Base-by-base conservation (phyloP, 2,888 invertebrate species). In the Physocephala rufipes region DNA sequence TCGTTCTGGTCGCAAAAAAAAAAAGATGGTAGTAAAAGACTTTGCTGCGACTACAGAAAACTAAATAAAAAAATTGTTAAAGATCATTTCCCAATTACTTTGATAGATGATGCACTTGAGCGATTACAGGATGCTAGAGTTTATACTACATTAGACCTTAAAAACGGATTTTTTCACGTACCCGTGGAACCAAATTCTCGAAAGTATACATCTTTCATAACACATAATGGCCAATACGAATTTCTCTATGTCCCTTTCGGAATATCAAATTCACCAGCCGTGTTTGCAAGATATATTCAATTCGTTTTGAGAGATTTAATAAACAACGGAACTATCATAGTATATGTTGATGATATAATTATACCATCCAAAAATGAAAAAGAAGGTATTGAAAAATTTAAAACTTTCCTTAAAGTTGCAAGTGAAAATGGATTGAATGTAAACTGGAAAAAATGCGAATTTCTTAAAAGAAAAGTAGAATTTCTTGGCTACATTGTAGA, bases 141-240 rank as follows among this genome's bases (percentile, higher is more conserved):
- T 7, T 76, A 72, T 43, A 69, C 75, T 9, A 75, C 74, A 0
- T 26, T 77, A 1, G 77, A 76, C 45, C 49, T 77, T 24, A 19
- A 21, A 24, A 61, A 68, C n/a, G 76, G 74, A 19, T 76, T 74
- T 28, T 73, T 74, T 49, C 75, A 77, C 51, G 73, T 77, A 9
- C 73, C 75, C 0, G 62, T 76, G 7, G 70, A 76, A 7, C 16
- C 28, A 15, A 43, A 30, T 1, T 72, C 71, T 3, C 55, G 71
- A 43, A 49, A 19, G n/a, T 49, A 49, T n/a, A 49, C 53, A 21
- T n/a, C 76, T 4, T 79, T 78, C 61, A 76, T 79, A 1, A 78
- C 78, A 5, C 75, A 75, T 36, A 66, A 74, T 64, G 77, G 76
- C 13, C 78, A 80, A 43, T 79, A 70, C 45, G 78, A 77, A 45